These are phyloP conservation scores for Montipora foliosa DNA, from an alignment of 64 coral and sea anemone species.

Conservation along the genomic window DNA sequence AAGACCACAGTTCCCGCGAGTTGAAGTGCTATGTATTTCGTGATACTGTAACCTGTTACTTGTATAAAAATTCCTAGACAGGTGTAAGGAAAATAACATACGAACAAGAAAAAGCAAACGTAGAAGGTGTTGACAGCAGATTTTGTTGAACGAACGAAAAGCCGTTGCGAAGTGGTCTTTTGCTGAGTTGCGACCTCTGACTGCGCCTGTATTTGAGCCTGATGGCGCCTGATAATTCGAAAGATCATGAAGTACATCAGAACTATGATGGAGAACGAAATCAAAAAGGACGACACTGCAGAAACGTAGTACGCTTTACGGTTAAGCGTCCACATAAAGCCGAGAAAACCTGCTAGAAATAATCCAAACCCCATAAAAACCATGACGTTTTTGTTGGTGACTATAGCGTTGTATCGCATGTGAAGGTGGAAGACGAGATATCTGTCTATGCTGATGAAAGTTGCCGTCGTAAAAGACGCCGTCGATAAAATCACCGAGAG, in stretches of 20 bases:
- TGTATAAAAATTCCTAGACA: slow-evolving; percentile 52
- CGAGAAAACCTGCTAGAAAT: neutral
- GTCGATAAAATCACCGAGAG: neutral
- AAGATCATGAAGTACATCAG: slow-evolving; percentile 66
- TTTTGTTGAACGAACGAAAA: slow-evolving; percentile 41
- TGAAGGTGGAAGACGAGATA: slow-evolving; percentile 61
- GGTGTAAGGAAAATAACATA: slow-evolving; percentile 51
- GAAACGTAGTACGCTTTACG: slow-evolving; percentile 3
- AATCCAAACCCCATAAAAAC: slow-evolving; percentile 22
- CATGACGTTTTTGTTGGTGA: slow-evolving; percentile 46
- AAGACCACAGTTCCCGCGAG: slow-evolving; percentile 45
- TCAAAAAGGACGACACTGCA: neutral
- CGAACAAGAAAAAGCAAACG: slow-evolving; percentile 39
- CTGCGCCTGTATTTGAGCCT: slow-evolving; percentile 43
- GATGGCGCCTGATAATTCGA: slow-evolving; percentile 49
- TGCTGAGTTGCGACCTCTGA: neutral
- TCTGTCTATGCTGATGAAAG: slow-evolving; percentile 55
- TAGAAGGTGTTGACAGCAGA: slow-evolving; percentile 61
- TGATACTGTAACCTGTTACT: slow-evolving; percentile 15
- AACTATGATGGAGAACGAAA: slow-evolving; percentile 24
- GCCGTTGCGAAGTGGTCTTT: neutral
- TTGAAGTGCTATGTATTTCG: slow-evolving; percentile 41
- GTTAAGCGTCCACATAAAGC: slow-evolving; percentile 7
- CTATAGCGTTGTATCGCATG: slow-evolving; percentile 60
- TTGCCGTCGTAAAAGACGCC: slow-evolving; percentile 33